phyloP scores from a whole-genome alignment of 2,888 invertebrate genomes.

The Malthinus flaveolus region DNA sequence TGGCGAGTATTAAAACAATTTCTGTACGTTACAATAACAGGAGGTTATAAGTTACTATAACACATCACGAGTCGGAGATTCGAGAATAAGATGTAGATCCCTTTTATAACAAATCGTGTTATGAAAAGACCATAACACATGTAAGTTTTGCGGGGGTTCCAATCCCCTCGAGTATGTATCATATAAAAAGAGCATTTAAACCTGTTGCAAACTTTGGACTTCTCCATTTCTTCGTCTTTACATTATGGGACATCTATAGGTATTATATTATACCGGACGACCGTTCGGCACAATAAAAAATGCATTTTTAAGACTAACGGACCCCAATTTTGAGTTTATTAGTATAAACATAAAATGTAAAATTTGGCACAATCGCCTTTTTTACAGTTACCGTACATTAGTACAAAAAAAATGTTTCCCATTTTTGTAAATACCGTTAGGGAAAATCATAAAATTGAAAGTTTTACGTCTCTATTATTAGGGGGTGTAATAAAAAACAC shows the following conservation, averaged over 20 bases:
- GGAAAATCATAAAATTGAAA: conserved; percentile 18
- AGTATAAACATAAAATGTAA: neutral
- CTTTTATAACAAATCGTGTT: conserved; percentile 24
- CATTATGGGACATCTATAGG: too few species aligned
- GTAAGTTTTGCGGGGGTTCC: conserved; percentile 35
- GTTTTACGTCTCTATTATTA: conserved; percentile 5
- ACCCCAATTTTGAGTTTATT: neutral
- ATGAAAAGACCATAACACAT: conserved; percentile 31
- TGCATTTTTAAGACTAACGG: neutral
- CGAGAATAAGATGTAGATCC: conserved; percentile 16
- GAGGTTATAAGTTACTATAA: too few species aligned
- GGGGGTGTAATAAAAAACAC: neutral
- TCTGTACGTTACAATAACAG: too few species aligned
- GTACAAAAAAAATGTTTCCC: too few species aligned
- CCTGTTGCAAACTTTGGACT: conserved; percentile 47
- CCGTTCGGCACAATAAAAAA: neutral
- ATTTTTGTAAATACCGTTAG: conserved; percentile 8
- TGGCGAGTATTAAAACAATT: neutral
- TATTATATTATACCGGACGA: too few species aligned
- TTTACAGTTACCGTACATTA: too few species aligned
- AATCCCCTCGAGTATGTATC: conserved; percentile 42
- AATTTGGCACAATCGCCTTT: too few species aligned
- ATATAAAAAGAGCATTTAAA: conserved; percentile 52
- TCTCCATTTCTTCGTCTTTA: neutral
- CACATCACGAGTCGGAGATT: too few species aligned